phyloP scores from a whole-genome alignment of 2,113 vertebrate species.

The Bettongia penicillata region DNA sequence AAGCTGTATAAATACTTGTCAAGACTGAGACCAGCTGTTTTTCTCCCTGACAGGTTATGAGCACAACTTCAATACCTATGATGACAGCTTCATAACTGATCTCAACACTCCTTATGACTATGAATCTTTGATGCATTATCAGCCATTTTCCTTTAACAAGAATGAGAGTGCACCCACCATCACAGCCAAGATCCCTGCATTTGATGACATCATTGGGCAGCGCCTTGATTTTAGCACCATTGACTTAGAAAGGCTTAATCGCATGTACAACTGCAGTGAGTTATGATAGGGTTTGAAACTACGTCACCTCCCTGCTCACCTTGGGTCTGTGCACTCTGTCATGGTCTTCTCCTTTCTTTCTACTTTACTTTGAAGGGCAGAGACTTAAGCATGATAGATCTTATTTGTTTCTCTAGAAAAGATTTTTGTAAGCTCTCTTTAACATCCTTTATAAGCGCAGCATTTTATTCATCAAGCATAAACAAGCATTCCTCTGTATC shows the following conservation, averaged over 20 bases:
- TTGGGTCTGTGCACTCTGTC: background rate
- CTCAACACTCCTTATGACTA: slow-evolving; percentile 96
- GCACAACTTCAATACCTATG: slow-evolving; percentile 91
- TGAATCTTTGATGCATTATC: slow-evolving; percentile 94
- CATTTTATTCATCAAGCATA: background rate
- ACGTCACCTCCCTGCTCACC: background rate
- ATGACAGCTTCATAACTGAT: slow-evolving; percentile 89
- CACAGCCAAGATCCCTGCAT: slow-evolving; percentile 92
- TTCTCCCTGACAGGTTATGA: slow-evolving; percentile 79
- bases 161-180: slow-evolving; percentile 89
- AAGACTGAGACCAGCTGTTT: slow-evolving; percentile 17
- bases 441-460: background rate
- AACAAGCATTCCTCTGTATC: background rate
- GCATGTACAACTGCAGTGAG: slow-evolving; percentile 97
- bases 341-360: background rate
- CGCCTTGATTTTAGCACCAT: slow-evolving; percentile 90
- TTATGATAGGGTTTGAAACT: slow-evolving; percentile 40
- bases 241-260: slow-evolving; percentile 91
- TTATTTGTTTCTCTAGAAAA: background rate
- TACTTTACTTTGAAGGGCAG: background rate
- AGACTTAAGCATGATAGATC: background rate
- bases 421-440: too few relatives aligned
- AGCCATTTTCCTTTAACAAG: slow-evolving; percentile 92
- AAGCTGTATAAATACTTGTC: background rate
- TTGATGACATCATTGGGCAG: slow-evolving; percentile 92